phyloP scores from a whole-genome alignment of 2,797 vertebrate species.

The Hozukius guyotensis region DNA sequence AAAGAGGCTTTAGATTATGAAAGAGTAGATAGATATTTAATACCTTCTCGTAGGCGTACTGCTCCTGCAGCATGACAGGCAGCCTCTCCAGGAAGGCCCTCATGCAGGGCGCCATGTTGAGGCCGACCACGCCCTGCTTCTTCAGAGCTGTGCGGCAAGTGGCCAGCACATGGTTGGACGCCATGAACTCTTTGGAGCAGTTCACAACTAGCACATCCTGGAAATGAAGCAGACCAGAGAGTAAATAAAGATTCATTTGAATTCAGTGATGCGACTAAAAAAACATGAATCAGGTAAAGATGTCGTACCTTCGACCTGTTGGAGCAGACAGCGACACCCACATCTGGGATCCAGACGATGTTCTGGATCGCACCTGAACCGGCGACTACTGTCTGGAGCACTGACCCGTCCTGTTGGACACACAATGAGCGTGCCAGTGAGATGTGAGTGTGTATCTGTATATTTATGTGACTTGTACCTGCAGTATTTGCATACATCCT shows the following conservation, averaged over 20 bases:
- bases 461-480: background rate
- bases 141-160: conserved; percentile 94
- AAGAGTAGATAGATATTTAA: background rate
- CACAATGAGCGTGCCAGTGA: background rate
- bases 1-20: background rate
- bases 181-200: conserved; percentile 91
- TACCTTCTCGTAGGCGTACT: conserved; percentile 97
- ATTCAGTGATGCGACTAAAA: background rate
- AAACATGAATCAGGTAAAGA: background rate
- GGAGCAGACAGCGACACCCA: conserved; percentile 95
- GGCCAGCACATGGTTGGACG: conserved; percentile 91
- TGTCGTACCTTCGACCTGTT: conserved; percentile 94
- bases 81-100: conserved; percentile 94
- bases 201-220: conserved; percentile 96
- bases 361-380: conserved; percentile 95
- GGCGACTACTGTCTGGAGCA: conserved; percentile 94
- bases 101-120: conserved; percentile 97
- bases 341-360: conserved; percentile 97
- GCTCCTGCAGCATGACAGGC: conserved; percentile 97
- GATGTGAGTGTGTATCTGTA: background rate
- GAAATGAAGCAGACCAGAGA: background rate
- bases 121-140: conserved; percentile 92
- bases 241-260: background rate
- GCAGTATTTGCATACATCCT: background rate
- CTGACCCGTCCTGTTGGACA: conserved; percentile 89